A percentile compares a stretch with the other conserved stretches of the same genome.
These are phyloP conservation scores for Xerus rutilus DNA, from an alignment of 2,797 vertebrate species.

Conservation along the genomic window DNA sequence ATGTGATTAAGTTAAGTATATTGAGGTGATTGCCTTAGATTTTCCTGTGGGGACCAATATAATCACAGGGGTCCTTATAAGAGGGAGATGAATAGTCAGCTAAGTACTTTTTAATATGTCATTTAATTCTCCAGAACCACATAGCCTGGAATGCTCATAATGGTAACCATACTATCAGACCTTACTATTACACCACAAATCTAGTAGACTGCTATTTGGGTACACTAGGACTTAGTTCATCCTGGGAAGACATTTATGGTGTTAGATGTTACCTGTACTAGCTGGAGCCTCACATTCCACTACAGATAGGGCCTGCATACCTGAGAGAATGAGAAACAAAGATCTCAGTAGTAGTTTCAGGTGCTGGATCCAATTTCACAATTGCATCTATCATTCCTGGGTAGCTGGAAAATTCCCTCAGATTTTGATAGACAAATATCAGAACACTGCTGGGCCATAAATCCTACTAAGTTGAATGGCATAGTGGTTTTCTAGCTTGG, in stretches of 20 bases:
- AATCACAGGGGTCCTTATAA: background rate
- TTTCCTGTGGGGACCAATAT: background rate
- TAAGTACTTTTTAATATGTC: background rate
- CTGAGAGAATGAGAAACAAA: background rate
- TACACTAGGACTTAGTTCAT: background rate
- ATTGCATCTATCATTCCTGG: background rate
- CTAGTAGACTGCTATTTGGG: background rate
- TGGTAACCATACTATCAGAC: background rate
- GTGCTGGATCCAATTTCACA: background rate
- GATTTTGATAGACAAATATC: background rate
- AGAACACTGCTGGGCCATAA: background rate
- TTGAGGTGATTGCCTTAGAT: background rate
- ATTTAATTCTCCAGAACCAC: conserved; percentile 1
- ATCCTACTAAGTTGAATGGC: background rate
- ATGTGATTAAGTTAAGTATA: background rate
- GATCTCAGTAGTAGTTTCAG: background rate
- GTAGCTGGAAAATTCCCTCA: background rate
- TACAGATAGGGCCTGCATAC: background rate
- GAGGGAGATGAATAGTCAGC: background rate
- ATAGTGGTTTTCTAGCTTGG: background rate
- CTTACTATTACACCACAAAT: background rate
- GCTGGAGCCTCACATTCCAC: background rate
- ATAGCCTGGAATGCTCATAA: background rate
- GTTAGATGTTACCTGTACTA: background rate
- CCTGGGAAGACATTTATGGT: background rate